A percentile compares a stretch with the other conserved stretches of the same genome.
phyloP scores from a whole-genome alignment of 2,888 invertebrate species.

The Drosophila putrida region DNA sequence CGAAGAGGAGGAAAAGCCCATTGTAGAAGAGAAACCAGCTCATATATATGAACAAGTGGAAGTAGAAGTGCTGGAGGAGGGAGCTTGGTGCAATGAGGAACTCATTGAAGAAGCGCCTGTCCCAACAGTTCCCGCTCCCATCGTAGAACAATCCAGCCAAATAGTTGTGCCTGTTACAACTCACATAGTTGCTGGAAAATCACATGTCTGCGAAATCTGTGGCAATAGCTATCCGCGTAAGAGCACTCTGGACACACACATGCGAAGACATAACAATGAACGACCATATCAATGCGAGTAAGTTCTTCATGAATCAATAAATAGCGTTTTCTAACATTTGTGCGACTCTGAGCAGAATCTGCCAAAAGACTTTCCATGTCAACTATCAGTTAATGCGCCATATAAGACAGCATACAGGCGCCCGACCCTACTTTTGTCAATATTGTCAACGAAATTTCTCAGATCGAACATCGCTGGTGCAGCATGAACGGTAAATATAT shows the following conservation, averaged over 20 bases:
- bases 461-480: conserved; percentile 84
- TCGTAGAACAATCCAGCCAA: conserved; percentile 14
- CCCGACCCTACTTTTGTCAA: conserved; percentile 83
- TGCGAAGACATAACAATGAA: conserved; percentile 84
- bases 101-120: conserved; percentile 40
- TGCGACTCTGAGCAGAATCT: conserved; percentile 71
- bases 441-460: conserved; percentile 84
- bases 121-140: neutral
- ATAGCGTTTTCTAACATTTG: neutral
- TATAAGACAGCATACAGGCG: conserved; percentile 84
- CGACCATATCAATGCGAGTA: conserved; percentile 84
- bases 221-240: conserved; percentile 84
- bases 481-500: conserved; percentile 83
- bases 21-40: neutral
- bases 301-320: conserved; percentile 27
- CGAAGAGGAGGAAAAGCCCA: conserved; percentile 24
- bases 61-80: conserved; percentile 59
- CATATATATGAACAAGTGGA: conserved; percentile 58
- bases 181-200: conserved; percentile 23
- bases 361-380: conserved; percentile 82
- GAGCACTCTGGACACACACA: conserved; percentile 83
- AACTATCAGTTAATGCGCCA: conserved; percentile 85
- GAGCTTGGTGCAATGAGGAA: conserved; percentile 64
- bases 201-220: conserved; percentile 83
- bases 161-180: conserved; percentile 5